A percentile compares a stretch with the other conserved stretches of the same genome.
Evolutionary conservation across 2,888 invertebrate species (phyloP).

Genomic region (Habrosyne pyritoides): DNA sequence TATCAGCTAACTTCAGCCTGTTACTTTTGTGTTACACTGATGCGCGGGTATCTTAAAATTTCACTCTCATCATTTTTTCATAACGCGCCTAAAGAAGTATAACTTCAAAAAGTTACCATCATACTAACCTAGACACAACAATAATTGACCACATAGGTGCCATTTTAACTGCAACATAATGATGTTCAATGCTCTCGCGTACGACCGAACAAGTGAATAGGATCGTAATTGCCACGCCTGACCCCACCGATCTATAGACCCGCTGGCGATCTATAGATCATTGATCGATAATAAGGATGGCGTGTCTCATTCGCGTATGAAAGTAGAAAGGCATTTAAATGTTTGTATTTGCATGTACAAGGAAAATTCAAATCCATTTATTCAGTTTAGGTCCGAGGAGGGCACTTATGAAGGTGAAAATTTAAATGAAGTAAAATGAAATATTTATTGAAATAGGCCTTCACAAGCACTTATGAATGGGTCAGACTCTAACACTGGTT

Average conservation of each 20-base stretch:
- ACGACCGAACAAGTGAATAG: slow-evolving; percentile 39
- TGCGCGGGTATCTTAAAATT: too few species aligned
- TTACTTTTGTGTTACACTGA: too few species aligned
- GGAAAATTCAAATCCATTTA: too few species aligned
- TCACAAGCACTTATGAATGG: too few species aligned
- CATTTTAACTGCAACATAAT: slow-evolving; percentile 2
- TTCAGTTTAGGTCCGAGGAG: too few species aligned
- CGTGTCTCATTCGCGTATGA: slow-evolving; percentile 35
- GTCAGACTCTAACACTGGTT: too few species aligned
- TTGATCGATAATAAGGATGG: slow-evolving; percentile 66
- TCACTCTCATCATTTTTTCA: too few species aligned
- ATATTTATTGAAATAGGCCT: too few species aligned
- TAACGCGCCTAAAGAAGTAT: too few species aligned
- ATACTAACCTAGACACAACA: neutral
- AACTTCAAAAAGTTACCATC: neutral
- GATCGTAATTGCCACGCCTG: slow-evolving; percentile 51
- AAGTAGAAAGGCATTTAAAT: slow-evolving; percentile 44
- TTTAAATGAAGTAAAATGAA: too few species aligned
- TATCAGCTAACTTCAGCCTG: too few species aligned
- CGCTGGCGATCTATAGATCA: slow-evolving; percentile 64
- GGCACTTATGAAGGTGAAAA: too few species aligned
- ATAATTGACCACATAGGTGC: neutral
- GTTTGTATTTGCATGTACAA: slow-evolving; percentile 17
- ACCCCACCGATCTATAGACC: slow-evolving; percentile 64
- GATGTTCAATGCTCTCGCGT: slow-evolving; percentile 18